These are phyloP conservation scores for Fissipunctia ypsillon DNA, from an alignment of 2,888 invertebrate genomes.

Conservation along the genomic window DNA sequence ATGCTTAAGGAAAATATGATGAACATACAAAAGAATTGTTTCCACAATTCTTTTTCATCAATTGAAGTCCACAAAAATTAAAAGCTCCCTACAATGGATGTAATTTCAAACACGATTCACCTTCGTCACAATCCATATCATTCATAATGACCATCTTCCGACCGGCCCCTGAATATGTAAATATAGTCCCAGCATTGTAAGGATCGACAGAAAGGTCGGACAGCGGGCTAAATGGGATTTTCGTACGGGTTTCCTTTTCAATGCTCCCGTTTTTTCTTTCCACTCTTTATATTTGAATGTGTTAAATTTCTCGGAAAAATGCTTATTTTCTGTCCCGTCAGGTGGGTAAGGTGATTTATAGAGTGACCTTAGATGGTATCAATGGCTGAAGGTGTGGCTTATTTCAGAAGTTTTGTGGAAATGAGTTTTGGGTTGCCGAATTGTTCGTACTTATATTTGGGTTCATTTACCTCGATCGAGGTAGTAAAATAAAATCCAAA, in stretches of 20 bases:
- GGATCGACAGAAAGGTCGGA: constrained; percentile 80
- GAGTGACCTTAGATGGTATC: constrained; percentile 65
- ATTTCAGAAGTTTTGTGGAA: constrained; percentile 55
- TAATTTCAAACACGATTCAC: constrained; percentile 80
- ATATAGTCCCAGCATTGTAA: constrained; percentile 79
- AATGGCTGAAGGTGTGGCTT: constrained; percentile 61
- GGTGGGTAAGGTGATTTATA: constrained; percentile 77
- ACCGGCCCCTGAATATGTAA: constrained; percentile 78
- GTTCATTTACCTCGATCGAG: constrained; percentile 25
- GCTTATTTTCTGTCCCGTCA: constrained; percentile 81
- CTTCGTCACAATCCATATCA: constrained; percentile 74
- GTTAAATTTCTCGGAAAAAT: constrained; percentile 89
- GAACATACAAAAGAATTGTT: constrained; percentile 6
- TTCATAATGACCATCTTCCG: constrained; percentile 85
- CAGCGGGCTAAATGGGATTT: constrained; percentile 84
- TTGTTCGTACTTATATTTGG: constrained; percentile 39
- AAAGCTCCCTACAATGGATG: constrained; percentile 68
- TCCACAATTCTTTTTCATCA: constrained; percentile 10
- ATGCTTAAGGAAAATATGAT: background rate
- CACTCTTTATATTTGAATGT: constrained; percentile 77
- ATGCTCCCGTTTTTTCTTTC: constrained; percentile 68
- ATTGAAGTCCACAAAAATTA: constrained; percentile 50
- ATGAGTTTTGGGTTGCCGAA: constrained; percentile 55
- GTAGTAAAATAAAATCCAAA: constrained; percentile 6
- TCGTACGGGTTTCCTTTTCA: constrained; percentile 81